Evolutionary conservation across 2,113 vertebrate genomes (phyloP).

Genomic region (Columbina picui): DNA sequence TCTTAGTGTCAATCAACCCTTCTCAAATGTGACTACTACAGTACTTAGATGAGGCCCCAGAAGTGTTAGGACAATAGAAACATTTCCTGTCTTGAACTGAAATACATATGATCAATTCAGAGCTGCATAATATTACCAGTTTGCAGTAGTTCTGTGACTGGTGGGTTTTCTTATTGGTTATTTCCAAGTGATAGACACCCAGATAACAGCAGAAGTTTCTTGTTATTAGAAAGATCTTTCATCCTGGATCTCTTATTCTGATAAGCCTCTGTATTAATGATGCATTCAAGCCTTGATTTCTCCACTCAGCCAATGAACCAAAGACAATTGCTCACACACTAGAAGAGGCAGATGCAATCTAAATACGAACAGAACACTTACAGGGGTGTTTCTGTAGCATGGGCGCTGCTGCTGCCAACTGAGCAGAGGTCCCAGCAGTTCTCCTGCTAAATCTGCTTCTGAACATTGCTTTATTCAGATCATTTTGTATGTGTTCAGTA

Average conservation of each 20-base stretch:
- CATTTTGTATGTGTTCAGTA: background rate
- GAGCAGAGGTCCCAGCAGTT: background rate
- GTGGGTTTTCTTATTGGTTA: background rate
- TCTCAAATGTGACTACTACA: background rate
- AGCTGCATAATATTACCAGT: background rate
- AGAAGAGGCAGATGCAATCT: background rate
- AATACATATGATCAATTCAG: background rate
- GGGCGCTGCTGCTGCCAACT: background rate
- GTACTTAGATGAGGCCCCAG: background rate
- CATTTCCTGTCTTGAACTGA: background rate
- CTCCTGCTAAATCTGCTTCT: background rate
- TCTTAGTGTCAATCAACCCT: background rate
- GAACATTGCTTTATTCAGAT: background rate
- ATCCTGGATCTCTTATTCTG: background rate
- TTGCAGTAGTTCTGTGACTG: background rate
- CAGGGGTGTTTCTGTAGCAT: background rate
- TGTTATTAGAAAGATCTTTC: background rate
- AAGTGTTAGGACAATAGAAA: background rate
- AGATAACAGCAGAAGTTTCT: background rate
- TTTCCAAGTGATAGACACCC: background rate
- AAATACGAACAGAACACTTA: background rate
- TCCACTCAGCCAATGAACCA: background rate
- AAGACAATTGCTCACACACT: background rate
- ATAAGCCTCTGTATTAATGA: background rate
- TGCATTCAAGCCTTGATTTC: background rate